Evolutionary conservation across 2,113 vertebrate genomes (phyloP).

Genomic region (Daphoenositta chrysoptera): DNA sequence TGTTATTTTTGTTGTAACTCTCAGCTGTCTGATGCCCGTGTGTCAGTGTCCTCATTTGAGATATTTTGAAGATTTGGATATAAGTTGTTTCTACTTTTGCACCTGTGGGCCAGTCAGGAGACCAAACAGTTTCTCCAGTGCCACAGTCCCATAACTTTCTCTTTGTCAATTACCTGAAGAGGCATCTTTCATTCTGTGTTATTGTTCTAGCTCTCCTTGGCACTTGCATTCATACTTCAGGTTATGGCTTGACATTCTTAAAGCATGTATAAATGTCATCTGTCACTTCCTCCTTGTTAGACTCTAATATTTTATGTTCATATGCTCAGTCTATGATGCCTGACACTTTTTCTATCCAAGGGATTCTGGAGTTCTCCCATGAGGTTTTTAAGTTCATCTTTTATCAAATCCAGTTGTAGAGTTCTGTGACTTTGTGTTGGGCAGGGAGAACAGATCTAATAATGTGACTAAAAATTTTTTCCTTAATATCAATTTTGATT

Average conservation of each 20-base stretch:
- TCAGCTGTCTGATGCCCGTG: constrained; percentile 57
- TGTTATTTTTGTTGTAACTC: constrained; percentile 70
- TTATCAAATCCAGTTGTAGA: background rate
- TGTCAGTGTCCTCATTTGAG: constrained; percentile 72
- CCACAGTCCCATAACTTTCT: background rate
- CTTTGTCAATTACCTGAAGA: background rate
- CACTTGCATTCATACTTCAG: background rate
- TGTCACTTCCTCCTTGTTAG: background rate
- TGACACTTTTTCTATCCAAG: background rate
- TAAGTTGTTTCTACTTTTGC: background rate
- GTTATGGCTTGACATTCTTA: background rate
- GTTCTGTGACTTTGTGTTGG: background rate
- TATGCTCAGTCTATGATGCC: background rate
- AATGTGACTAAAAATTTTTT: accelerated
- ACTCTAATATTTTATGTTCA: background rate
- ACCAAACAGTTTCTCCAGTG: background rate
- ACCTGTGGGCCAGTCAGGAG: background rate
- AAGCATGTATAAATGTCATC: background rate
- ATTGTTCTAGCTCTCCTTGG: background rate
- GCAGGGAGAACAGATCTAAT: background rate
- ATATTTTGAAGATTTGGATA: constrained; percentile 41
- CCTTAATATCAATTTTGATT: background rate
- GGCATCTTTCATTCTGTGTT: background rate
- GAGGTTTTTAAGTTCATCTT: background rate
- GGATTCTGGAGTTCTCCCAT: background rate